phyloP scores from a whole-genome alignment of 2,113 vertebrate species.

The Oreotrochilus melanogaster region DNA sequence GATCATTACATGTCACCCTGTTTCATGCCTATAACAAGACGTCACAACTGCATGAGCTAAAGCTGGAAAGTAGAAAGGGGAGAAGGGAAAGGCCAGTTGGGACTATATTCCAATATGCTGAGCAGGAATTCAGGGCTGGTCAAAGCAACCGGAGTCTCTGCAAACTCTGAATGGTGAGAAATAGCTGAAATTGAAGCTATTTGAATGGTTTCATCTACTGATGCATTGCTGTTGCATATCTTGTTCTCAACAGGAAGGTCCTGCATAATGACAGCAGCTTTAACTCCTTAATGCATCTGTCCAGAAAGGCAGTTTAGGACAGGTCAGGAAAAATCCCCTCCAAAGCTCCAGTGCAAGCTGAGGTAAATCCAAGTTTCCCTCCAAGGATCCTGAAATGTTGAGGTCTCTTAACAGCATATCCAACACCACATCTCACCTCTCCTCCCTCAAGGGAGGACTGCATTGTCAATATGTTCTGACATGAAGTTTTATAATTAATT shows the following conservation, averaged over 20 bases:
- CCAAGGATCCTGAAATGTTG: rapidly evolving
- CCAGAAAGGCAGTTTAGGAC: background rate
- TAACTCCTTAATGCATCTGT: background rate
- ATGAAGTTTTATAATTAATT: background rate
- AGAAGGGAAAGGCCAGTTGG: background rate
- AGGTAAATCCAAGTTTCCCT: background rate
- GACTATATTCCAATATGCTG: background rate
- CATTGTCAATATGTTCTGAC: background rate
- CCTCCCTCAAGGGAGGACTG: background rate
- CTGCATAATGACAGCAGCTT: background rate
- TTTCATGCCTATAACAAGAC: background rate
- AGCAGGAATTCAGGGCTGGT: background rate
- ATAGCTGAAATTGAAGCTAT: background rate
- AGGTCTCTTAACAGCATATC: background rate
- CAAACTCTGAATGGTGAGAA: background rate
- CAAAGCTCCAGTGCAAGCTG: background rate
- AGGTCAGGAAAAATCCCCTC: background rate
- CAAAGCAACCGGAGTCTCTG: background rate
- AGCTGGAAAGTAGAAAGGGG: background rate
- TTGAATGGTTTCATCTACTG: background rate
- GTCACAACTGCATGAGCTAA: background rate
- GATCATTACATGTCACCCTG: too few species aligned
- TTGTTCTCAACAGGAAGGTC: background rate
- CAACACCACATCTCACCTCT: background rate
- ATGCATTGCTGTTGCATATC: background rate